Evolutionary conservation across 2,888 invertebrate species (phyloP), one percentile per base, ranked within the genome.

Genomic region (Drosophila quasianomalipes): DNA sequence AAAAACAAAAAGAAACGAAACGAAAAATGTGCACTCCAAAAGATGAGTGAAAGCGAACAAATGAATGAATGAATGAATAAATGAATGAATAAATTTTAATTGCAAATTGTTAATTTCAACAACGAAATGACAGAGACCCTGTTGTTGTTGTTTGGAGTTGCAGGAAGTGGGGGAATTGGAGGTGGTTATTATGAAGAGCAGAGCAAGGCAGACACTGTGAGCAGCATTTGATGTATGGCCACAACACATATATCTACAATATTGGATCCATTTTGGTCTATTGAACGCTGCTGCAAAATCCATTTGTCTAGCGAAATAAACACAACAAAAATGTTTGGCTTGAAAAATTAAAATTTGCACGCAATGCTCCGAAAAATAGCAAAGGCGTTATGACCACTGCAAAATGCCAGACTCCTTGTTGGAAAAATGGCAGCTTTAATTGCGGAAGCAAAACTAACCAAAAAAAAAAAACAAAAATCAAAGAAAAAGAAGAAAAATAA

Each of bases 301-400:
- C 53, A 68, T 80, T 68, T 57, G 19, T 41, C 14, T 37, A 35
- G 26, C 22, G 0, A 54, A 54, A 35, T 30, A 4, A 47, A 47
- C 26, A 26, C 16, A 16, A 3, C 55, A 58, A 30, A 16, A 30
- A n/a, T 22, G 4, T 47, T 62, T 70, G 70, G 59, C 60, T 72
- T 81, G 88, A 91, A 83, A 89, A 89, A 89, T 89, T 88, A 74
- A 89, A 90, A 81, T 74, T 77, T 88, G 90, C 89, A 89, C 89
- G 89, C 89, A 91, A 89, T 44, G 77, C 81, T 72, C 57, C 28
- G 37, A 30, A 39, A 57, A 30, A 39, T n/a, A 70, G 75, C 77
- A 69, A 75, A 81, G 80, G 70, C 69, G 58, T 81, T 86, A 86
- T 89, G 75, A 85, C 67, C 31, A 30, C 57, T 33, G 41, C 44